Conservation (phyloP, 1,140 invertebrate species). For the Heliconius hewitsoni region DNA sequence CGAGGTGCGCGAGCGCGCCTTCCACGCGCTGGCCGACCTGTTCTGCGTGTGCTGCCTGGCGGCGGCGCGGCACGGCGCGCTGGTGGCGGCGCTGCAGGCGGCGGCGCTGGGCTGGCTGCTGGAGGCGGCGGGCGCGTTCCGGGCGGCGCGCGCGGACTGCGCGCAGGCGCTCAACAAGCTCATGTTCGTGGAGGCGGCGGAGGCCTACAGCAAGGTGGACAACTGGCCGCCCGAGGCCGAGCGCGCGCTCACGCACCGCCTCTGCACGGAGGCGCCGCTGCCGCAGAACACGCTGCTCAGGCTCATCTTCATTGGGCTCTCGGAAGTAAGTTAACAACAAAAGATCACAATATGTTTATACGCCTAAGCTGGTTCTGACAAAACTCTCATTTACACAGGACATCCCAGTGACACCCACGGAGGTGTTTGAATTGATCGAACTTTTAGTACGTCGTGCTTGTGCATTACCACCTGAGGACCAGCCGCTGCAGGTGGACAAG, state of each 20-base stretch:
- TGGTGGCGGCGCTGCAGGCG: slow-evolving; percentile 81
- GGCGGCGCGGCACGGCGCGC: slow-evolving; percentile 83
- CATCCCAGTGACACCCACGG: slow-evolving; percentile 89
- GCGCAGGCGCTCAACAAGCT: slow-evolving; percentile 91
- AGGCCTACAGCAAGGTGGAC: slow-evolving; percentile 95
- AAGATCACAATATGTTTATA: not conserved
- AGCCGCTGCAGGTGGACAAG: slow-evolving; percentile 88
- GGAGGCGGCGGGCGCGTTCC: slow-evolving; percentile 88
- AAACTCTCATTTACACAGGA: slow-evolving; percentile 79
- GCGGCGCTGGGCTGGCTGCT: slow-evolving; percentile 89
- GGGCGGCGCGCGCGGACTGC: slow-evolving; percentile 87
- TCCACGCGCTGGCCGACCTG: slow-evolving; percentile 91
- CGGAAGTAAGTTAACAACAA: slow-evolving; percentile 81
- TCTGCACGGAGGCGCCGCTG: slow-evolving; percentile 94
- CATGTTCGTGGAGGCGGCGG: slow-evolving; percentile 91
- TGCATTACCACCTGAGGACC: slow-evolving; percentile 85
- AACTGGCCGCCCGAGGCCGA: slow-evolving; percentile 97
- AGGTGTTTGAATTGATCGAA: slow-evolving; percentile 92
- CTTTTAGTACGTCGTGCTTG: slow-evolving; percentile 92
- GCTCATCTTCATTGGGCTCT: slow-evolving; percentile 91
- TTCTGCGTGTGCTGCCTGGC: slow-evolving; percentile 93
- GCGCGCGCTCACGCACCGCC: slow-evolving; percentile 87
- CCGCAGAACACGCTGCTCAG: slow-evolving; percentile 91
- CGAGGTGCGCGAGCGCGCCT: slow-evolving; percentile 88
- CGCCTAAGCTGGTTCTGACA: no score